Conservation (phyloP, 2,888 invertebrate species). For the Aspidapion aeneum region DNA sequence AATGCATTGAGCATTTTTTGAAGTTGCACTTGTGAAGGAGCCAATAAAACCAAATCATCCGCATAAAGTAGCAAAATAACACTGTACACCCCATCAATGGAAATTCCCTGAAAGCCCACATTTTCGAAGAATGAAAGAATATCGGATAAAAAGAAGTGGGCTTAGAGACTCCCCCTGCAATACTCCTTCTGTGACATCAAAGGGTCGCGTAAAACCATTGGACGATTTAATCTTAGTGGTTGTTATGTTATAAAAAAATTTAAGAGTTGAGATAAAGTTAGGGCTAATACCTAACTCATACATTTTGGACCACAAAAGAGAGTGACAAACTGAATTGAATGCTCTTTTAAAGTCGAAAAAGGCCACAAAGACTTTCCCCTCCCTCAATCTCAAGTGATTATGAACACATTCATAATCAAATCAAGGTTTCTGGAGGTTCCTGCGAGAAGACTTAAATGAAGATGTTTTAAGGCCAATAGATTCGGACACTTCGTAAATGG, state of each 20-base stretch:
- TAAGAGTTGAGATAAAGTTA: neutral
- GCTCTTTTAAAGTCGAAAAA: neutral
- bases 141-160: neutral
- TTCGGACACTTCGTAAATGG: neutral
- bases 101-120: neutral
- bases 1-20: neutral
- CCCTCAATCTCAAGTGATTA: neutral
- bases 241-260: neutral
- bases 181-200: neutral
- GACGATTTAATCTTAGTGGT: neutral
- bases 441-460: neutral
- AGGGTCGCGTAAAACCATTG: neutral
- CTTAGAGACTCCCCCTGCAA: neutral
- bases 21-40: neutral
- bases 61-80: neutral
- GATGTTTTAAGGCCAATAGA: neutral
- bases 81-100: neutral
- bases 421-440: neutral
- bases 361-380: neutral
- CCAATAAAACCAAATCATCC: too few species aligned
- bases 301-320: neutral
- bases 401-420: neutral
- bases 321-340: neutral
- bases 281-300: neutral
- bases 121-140: neutral